Conservation (phyloP, 2,113 vertebrate species). For the Python bivittatus region DNA sequence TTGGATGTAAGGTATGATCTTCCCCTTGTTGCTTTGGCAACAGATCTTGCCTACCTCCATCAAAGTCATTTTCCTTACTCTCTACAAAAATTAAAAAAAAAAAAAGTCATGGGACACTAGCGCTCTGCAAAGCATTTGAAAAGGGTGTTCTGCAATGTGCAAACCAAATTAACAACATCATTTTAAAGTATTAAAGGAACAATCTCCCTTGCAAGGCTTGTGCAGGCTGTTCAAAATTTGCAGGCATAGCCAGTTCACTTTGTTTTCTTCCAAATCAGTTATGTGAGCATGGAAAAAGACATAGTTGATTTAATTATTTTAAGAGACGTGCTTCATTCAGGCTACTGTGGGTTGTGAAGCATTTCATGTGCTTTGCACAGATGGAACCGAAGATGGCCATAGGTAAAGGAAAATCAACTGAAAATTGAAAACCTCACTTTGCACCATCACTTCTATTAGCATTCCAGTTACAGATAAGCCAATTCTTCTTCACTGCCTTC, state of each 20-base stretch:
- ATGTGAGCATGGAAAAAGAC: not conserved
- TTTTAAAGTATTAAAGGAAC: not conserved
- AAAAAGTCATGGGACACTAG: not conserved
- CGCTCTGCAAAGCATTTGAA: not conserved
- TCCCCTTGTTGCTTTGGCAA: not conserved
- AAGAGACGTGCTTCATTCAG: not conserved
- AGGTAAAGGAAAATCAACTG: not conserved
- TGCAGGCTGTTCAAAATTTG: not conserved
- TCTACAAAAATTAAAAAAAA: not conserved
- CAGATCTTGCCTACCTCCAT: not conserved
- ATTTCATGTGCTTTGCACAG: not conserved
- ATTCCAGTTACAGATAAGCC: not conserved
- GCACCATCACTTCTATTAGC: not conserved
- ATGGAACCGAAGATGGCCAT: not conserved
- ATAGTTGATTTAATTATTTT: not conserved
- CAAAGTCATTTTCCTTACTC: not conserved
- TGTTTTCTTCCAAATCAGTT: not conserved
- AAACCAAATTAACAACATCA: not conserved
- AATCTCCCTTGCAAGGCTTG: not conserved
- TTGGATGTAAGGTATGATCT: not conserved
- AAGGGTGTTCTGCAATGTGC: not conserved
- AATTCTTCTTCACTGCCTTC: not conserved
- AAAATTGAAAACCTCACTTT: not conserved
- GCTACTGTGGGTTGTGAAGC: not conserved
- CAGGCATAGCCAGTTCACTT: not conserved